phyloP scores from a whole-genome alignment of 2,888 invertebrate genomes.

The Callimorpha dominula region DNA sequence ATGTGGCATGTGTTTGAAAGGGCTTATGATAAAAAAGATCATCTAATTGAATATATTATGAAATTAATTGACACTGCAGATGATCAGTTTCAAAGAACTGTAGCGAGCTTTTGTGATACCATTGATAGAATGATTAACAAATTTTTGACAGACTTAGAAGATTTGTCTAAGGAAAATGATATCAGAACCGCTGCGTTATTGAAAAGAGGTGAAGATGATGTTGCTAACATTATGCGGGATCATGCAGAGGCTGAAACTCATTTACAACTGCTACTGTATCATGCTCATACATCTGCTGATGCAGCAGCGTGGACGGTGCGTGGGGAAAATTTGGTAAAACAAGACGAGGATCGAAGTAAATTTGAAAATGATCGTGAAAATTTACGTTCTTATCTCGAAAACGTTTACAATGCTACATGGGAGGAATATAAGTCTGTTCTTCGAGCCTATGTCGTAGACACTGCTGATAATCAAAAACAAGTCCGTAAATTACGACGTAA shows the following conservation, averaged over 20 bases:
- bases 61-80: constrained; percentile 88
- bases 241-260: constrained; percentile 77
- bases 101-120: constrained; percentile 88
- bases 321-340: constrained; percentile 78
- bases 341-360: constrained; percentile 76
- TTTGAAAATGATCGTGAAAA: constrained; percentile 70
- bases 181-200: constrained; percentile 62
- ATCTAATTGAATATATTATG: constrained; percentile 85
- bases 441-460: constrained; percentile 71
- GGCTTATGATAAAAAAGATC: constrained; percentile 86
- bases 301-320: constrained; percentile 72
- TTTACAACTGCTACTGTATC: constrained; percentile 74
- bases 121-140: constrained; percentile 87
- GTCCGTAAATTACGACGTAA: constrained; percentile 75
- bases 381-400: constrained; percentile 74
- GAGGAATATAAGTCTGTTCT: constrained; percentile 77
- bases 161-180: constrained; percentile 68
- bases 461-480: constrained; percentile 78
- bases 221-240: constrained; percentile 59
- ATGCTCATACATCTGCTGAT: constrained; percentile 72
- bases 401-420: constrained; percentile 73
- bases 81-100: constrained; percentile 88
- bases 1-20: constrained; percentile 85
- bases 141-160: constrained; percentile 72
- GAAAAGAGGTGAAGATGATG: constrained; percentile 64